phyloP scores from a whole-genome alignment of 2,888 invertebrate genomes.

The Tenthredo livida region DNA sequence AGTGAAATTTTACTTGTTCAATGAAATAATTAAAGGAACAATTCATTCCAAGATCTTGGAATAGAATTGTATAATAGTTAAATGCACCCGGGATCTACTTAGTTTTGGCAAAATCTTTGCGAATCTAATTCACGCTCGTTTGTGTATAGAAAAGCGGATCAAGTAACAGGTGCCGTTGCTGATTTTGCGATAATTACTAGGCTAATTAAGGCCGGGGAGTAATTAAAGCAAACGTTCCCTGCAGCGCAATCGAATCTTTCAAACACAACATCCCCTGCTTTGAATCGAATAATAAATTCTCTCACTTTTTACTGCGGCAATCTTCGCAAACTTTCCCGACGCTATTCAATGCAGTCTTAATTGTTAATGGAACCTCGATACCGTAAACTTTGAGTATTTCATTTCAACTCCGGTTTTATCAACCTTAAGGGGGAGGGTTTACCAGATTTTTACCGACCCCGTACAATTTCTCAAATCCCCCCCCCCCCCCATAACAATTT shows the following conservation, averaged over 20 bases:
- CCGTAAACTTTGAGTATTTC: neutral
- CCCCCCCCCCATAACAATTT: too few species aligned
- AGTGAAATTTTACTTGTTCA: neutral
- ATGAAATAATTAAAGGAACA: constrained; percentile 15
- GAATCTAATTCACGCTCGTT: neutral
- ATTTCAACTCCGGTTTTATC: neutral
- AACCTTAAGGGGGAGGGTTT: too few species aligned
- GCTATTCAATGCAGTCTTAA: neutral
- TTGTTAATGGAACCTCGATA: neutral
- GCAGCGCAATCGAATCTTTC: neutral
- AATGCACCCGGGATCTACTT: constrained; percentile 11
- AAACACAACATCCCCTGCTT: constrained; percentile 4
- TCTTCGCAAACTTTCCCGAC: neutral
- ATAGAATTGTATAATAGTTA: neutral
- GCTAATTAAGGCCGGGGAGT: constrained; percentile 36
- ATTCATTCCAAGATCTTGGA: neutral
- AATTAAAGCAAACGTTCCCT: constrained; percentile 26
- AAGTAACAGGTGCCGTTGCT: constrained; percentile 40
- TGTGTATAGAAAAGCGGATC: constrained; percentile 25
- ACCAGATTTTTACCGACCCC: too few species aligned
- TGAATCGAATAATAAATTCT: neutral
- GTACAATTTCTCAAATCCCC: too few species aligned
- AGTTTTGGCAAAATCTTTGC: neutral
- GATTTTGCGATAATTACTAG: constrained; percentile 40
- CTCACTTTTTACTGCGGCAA: neutral